Percentiles rank a stretch among this genome's conserved stretches.
Conservation (phyloP, 1,140 invertebrate species). For the Zaprionus nigranus region DNA sequence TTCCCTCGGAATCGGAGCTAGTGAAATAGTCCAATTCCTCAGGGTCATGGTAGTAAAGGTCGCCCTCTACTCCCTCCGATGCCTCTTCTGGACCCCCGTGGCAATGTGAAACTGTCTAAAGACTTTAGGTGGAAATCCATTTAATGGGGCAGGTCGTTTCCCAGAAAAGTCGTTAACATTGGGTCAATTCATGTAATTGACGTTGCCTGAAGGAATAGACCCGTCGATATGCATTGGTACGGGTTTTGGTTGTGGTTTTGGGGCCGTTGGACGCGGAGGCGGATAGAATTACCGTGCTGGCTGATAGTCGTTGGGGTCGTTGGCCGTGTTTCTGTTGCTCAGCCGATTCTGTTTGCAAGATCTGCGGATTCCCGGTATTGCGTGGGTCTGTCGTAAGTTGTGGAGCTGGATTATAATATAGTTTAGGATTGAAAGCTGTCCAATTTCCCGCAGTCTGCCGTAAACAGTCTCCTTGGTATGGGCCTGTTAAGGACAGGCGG, state of each 20-base stretch:
- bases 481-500: neutral
- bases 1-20: constrained; percentile 3
- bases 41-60: neutral
- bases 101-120: constrained; percentile 1
- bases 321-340: neutral
- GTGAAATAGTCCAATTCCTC: neutral
- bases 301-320: neutral
- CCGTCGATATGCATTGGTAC: constrained; percentile 4
- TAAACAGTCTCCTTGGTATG: neutral
- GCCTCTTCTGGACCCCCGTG: too few relatives aligned
- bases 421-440: too few relatives aligned
- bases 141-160: constrained; percentile 1
- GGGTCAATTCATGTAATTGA: constrained; percentile 7
- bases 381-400: too few relatives aligned
- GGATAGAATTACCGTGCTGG: too few relatives aligned
- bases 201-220: neutral
- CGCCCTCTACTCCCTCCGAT: too few relatives aligned
- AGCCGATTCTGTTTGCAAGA: too few relatives aligned
- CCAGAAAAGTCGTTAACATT: neutral
- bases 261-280: neutral
- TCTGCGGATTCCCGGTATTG: too few relatives aligned
- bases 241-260: constrained; percentile 5
- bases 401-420: too few relatives aligned
- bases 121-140: constrained; percentile 4
- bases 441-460: too few relatives aligned